Percentiles rank a stretch among this genome's conserved stretches.
phyloP scores from a whole-genome alignment of 2,113 vertebrate species.

The Microcebus murinus region DNA sequence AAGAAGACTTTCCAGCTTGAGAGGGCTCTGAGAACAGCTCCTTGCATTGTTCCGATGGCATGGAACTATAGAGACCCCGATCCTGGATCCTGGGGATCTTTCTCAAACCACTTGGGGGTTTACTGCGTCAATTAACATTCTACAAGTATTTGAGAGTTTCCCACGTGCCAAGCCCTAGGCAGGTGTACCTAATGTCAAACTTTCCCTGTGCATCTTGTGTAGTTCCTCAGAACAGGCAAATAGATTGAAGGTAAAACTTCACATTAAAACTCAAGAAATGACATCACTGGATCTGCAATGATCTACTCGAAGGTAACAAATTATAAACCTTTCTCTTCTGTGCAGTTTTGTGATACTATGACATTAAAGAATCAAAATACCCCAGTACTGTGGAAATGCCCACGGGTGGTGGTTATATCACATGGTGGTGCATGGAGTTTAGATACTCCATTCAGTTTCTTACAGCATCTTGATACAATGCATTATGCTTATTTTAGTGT shows the following conservation, averaged over 20 bases:
- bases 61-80: neutral
- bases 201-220: neutral
- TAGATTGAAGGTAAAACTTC: neutral
- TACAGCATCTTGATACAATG: rapidly evolving
- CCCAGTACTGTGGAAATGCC: neutral
- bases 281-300: neutral
- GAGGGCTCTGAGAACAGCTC: neutral
- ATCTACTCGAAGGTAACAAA: neutral
- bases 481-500: neutral
- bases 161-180: neutral
- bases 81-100: neutral
- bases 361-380: neutral
- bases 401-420: neutral
- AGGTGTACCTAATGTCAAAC: neutral
- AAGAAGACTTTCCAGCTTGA: neutral
- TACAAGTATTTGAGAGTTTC: neutral
- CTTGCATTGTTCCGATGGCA: neutral
- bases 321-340: neutral
- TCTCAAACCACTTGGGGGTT: neutral
- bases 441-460: neutral
- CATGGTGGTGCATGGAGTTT: neutral
- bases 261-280: neutral
- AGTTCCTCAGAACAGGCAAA: neutral
- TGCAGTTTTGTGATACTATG: neutral
- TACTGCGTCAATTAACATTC: neutral